These are phyloP conservation scores for Athene cunicularia DNA, from an alignment of 2,113 vertebrate genomes.

Conservation along the genomic window DNA sequence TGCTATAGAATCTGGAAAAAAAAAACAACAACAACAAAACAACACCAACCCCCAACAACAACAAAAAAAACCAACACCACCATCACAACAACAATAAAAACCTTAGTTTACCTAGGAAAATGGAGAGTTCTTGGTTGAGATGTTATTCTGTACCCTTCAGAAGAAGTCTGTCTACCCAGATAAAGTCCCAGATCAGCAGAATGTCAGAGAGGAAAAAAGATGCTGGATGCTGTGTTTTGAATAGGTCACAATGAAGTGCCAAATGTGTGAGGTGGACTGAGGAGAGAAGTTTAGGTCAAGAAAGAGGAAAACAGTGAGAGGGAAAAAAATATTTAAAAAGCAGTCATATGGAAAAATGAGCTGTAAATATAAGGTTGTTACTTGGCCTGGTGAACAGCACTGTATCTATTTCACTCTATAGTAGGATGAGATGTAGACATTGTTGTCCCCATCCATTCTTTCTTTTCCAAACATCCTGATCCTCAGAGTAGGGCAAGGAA, in stretches of 20 bases:
- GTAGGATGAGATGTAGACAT: neutral
- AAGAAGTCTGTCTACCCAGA: neutral
- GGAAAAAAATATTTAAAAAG: neutral
- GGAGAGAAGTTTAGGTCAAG: neutral
- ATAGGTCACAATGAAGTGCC: neutral
- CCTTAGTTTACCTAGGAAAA: neutral
- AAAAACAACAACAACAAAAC: rapidly evolving
- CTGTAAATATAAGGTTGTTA: neutral
- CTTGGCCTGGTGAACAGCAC: neutral
- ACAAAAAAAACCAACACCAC: rapidly evolving
- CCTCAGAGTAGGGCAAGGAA: rapidly evolving
- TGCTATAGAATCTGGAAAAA: neutral
- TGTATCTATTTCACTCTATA: neutral
- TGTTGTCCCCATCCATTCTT: neutral
- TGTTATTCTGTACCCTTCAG: neutral
- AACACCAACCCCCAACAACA: rapidly evolving
- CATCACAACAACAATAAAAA: neutral
- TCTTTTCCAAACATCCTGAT: neutral
- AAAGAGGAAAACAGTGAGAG: neutral
- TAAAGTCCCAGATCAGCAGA: neutral
- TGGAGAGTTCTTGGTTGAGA: neutral
- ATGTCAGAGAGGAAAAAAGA: neutral
- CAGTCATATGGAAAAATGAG: neutral
- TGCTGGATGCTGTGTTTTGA: neutral
- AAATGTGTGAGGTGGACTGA: rapidly evolving